Evolutionary conservation across 2,797 vertebrate species (phyloP), one percentile per base, ranked within the genome.

Genomic region (Eleutherodactylus coqui): DNA sequence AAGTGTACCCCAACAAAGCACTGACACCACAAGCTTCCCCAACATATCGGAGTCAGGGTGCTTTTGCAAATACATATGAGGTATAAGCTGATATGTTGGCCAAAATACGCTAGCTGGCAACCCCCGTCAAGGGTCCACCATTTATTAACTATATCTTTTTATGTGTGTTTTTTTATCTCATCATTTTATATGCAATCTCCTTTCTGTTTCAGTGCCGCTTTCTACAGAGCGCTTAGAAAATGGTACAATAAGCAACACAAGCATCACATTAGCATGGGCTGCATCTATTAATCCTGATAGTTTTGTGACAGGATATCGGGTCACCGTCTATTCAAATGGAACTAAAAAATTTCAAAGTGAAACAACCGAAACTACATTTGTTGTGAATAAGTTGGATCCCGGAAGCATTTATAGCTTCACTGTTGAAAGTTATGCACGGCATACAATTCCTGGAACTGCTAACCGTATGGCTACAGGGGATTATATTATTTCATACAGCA

Each of bases 361-460:
- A 8, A 21, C 34, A 4, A 9, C 1, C 4, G 5, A 43, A 19
- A 0, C 43, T 17, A 0, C 3, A 11, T 75, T 16, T 34, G 8
- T 58, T 38, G 13, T 90, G 36, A 19, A 3, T 0, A 7, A 17
- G 7, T 84, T 90, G n/a, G 29, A 16, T 4, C 87, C 89, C 21
- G 88, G 88, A 47, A 80, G 38, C 29, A 58, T 79, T 53, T 89
- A 89, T 21, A 53, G 41, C 11, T 82, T 90, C 29, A 77, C 5
- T 0, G 6, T 90, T 24, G 41, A 51, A 43, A 89, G 76, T 55
- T n/a, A 62, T n/a, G 17, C 58, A 2, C 49, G 8, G 0, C 64
- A 17, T 49, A 1, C 3, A 5, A 34, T 7, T 14, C 1, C 41
- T 19, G 69, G 43, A 82, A 21, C 0, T 5, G 29, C 0, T 16